A percentile compares a stretch with the other conserved stretches of the same genome.
phyloP scores from a whole-genome alignment of 1,140 invertebrate genomes.

The Leptinotarsa defecta region DNA sequence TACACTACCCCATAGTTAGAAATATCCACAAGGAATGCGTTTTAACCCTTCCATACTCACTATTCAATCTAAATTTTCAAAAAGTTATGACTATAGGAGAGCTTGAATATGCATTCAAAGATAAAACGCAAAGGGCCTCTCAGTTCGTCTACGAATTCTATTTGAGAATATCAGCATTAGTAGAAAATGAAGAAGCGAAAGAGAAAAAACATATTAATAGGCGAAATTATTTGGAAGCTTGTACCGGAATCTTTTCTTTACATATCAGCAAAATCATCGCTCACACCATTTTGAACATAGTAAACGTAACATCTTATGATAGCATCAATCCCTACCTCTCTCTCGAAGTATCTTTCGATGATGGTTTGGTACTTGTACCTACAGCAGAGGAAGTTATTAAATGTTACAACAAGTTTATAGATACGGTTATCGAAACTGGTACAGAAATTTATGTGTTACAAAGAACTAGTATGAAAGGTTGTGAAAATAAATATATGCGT shows the following conservation, averaged over 20 bases:
- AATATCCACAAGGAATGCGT: constrained; percentile 63
- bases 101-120: constrained; percentile 56
- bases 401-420: constrained; percentile 34
- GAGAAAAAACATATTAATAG: background rate
- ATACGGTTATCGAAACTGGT: constrained; percentile 36
- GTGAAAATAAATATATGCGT: constrained; percentile 34
- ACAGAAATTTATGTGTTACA: constrained; percentile 36
- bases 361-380: constrained; percentile 34
- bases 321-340: constrained; percentile 39
- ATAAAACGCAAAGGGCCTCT: constrained; percentile 47
- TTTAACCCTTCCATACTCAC: constrained; percentile 57
- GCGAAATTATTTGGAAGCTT: constrained; percentile 32
- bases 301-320: constrained; percentile 32
- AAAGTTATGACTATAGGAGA: constrained; percentile 60
- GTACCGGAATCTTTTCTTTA: constrained; percentile 41
- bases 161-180: constrained; percentile 31
- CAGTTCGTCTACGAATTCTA: constrained; percentile 39
- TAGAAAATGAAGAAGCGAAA: constrained; percentile 33
- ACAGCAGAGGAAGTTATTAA: constrained; percentile 30
- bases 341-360: constrained; percentile 37
- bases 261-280: constrained; percentile 39
- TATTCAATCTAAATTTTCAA: constrained; percentile 35
- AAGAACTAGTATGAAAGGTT: constrained; percentile 41
- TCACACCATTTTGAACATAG: constrained; percentile 38
- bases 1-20: constrained; percentile 66